A percentile compares a stretch with the other conserved stretches of the same genome.
These are phyloP conservation scores for Agelastica alni DNA, from an alignment of 2,888 invertebrate species.

Conservation along the genomic window DNA sequence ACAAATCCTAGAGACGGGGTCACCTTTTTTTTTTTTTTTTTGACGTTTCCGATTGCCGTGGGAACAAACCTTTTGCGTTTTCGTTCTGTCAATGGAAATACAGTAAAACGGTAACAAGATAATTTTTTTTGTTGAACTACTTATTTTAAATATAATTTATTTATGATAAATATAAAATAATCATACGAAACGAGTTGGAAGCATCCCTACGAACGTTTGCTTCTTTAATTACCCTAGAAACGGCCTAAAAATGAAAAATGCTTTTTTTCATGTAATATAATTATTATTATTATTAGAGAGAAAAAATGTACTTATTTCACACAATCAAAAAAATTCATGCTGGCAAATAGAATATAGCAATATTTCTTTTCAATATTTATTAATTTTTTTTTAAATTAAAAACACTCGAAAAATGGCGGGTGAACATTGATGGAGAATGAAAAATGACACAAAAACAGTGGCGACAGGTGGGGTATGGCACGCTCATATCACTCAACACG, in stretches of 20 bases:
- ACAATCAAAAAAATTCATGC: constrained; percentile 45
- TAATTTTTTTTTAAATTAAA: constrained; percentile 10
- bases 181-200: no score
- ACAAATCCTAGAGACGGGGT: no score
- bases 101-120: no score
- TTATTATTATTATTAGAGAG: constrained; percentile 46
- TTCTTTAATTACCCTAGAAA: background rate
- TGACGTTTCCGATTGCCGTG: no score
- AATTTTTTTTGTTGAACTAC: no score
- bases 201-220: no score
- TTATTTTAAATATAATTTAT: no score
- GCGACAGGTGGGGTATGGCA: constrained; percentile 56
- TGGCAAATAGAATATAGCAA: constrained; percentile 47
- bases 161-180: no score
- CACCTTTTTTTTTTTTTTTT: no score
- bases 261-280: constrained; percentile 24
- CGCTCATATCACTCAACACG: constrained; percentile 57
- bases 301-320: constrained; percentile 48
- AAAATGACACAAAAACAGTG: constrained; percentile 34
- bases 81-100: no score
- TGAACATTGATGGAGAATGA: constrained; percentile 40
- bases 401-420: constrained; percentile 37
- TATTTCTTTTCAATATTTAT: constrained; percentile 47
- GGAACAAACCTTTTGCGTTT: no score
- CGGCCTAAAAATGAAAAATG: constrained; percentile 4